phyloP scores from a whole-genome alignment of 2,797 vertebrate species.

The Anguilla obscura region DNA sequence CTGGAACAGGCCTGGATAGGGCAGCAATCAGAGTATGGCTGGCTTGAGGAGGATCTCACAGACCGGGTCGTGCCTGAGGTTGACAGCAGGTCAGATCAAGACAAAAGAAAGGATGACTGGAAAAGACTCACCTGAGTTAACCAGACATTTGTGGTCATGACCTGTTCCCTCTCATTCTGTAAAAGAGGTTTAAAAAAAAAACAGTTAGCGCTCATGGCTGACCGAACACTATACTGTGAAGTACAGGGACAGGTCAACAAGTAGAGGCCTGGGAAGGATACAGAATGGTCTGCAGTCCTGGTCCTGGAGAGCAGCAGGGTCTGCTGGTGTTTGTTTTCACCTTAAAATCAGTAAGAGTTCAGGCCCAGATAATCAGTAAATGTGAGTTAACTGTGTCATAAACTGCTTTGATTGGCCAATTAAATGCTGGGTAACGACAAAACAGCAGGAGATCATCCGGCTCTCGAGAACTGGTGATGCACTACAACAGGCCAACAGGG shows the following conservation, averaged over 20 bases:
- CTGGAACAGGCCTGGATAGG: constrained; percentile 31
- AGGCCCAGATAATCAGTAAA: neutral
- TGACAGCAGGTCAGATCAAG: neutral
- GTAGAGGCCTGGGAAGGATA: neutral
- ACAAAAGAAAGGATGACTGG: neutral
- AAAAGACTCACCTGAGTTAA: constrained; percentile 86
- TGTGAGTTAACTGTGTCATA: neutral
- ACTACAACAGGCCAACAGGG: neutral
- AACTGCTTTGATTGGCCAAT: neutral
- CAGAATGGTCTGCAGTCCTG: neutral
- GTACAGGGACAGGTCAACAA: neutral
- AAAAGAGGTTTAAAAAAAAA: constrained; percentile 32
- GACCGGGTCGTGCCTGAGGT: neutral
- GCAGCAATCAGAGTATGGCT: neutral
- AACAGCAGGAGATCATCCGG: neutral
- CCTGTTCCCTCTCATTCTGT: constrained; percentile 95
- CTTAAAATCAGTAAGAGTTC: neutral
- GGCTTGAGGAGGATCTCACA: neutral
- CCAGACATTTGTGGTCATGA: constrained; percentile 99
- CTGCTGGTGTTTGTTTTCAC: neutral
- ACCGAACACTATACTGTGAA: neutral
- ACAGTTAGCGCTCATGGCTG: neutral
- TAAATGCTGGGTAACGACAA: neutral
- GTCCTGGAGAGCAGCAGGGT: neutral
- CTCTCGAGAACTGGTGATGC: neutral